These are phyloP conservation scores for Manduca sexta DNA, from an alignment of 1,140 invertebrate genomes.

Conservation along the genomic window DNA sequence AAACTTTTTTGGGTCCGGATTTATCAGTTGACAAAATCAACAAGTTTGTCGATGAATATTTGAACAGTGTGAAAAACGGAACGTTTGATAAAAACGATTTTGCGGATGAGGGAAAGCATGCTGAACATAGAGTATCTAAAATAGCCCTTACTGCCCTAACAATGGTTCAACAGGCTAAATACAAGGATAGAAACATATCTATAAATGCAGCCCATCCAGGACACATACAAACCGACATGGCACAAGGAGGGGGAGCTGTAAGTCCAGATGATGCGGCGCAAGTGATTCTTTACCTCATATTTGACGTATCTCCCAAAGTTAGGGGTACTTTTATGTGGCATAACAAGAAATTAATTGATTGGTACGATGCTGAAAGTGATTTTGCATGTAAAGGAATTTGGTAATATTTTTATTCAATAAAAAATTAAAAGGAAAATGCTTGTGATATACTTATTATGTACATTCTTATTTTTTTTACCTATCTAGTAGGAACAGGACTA, in stretches of 20 bases:
- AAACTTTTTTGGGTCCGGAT: conserved; percentile 32
- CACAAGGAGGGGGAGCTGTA: conserved; percentile 28
- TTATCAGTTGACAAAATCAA: conserved; percentile 75
- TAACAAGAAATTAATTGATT: conserved; percentile 48
- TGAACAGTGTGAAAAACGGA: conserved; percentile 70
- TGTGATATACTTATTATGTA: too few species aligned
- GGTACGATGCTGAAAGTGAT: conserved; percentile 49
- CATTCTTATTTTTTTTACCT: too few species aligned
- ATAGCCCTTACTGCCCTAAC: conserved; percentile 78
- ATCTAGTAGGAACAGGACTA: too few species aligned
- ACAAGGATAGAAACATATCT: conserved; percentile 41
- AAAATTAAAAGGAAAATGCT: too few species aligned
- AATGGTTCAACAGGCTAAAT: conserved; percentile 69
- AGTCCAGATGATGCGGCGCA: conserved; percentile 45
- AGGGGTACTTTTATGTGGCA: conserved; percentile 56
- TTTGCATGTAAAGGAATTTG: conserved; percentile 40
- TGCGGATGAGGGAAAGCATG: conserved; percentile 70
- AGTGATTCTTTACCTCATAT: conserved; percentile 41
- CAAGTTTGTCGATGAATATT: conserved; percentile 79
- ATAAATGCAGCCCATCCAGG: conserved; percentile 60
- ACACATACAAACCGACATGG: conserved; percentile 50
- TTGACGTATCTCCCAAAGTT: conserved; percentile 51
- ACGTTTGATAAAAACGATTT: conserved; percentile 73
- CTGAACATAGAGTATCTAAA: conserved; percentile 83
- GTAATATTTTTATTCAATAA: conserved; percentile 9